phyloP scores from a whole-genome alignment of 2,888 invertebrate genomes.

The Apocheima hispidaria region DNA sequence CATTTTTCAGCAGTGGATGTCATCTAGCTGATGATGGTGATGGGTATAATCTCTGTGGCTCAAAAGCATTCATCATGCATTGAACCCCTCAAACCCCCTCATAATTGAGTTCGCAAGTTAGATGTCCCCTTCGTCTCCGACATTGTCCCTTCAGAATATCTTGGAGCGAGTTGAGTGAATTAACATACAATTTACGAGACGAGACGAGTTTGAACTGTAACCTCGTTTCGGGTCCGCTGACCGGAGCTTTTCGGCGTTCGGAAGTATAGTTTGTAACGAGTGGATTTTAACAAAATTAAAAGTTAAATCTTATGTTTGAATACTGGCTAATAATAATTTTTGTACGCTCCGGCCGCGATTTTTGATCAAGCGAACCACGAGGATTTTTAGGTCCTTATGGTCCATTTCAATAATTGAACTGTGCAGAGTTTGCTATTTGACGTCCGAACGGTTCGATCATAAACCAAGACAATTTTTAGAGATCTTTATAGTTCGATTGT shows the following conservation, averaged over 20 bases:
- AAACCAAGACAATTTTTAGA: too few relatives aligned
- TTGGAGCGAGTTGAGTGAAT: conserved; percentile 62
- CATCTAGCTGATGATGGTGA: too few relatives aligned
- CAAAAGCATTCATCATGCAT: conserved; percentile 9
- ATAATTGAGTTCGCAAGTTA: conserved; percentile 79
- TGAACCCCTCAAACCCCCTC: conserved; percentile 49
- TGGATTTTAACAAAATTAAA: background rate
- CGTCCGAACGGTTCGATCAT: too few relatives aligned
- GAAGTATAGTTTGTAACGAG: background rate
- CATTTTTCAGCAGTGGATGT: too few relatives aligned
- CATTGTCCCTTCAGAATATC: conserved; percentile 71
- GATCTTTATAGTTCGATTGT: too few relatives aligned
- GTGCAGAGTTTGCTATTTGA: too few relatives aligned
- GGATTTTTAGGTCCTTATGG: too few relatives aligned
- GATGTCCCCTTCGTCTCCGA: conserved; percentile 66
- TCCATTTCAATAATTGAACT: too few relatives aligned
- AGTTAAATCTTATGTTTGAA: too few relatives aligned
- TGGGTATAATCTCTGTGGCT: background rate
- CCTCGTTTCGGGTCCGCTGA: conserved; percentile 40
- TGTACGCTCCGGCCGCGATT: too few relatives aligned
- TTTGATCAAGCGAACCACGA: too few relatives aligned
- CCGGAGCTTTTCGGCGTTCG: conserved; percentile 2
- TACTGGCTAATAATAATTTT: too few relatives aligned
- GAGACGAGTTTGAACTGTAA: conserved; percentile 43
- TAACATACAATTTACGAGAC: conserved; percentile 72